Percentiles rank a stretch among this genome's conserved stretches.
These are phyloP conservation scores for Eueremaeus valkanovi DNA, from an alignment of 2,888 invertebrate genomes.

Conservation along the genomic window DNA sequence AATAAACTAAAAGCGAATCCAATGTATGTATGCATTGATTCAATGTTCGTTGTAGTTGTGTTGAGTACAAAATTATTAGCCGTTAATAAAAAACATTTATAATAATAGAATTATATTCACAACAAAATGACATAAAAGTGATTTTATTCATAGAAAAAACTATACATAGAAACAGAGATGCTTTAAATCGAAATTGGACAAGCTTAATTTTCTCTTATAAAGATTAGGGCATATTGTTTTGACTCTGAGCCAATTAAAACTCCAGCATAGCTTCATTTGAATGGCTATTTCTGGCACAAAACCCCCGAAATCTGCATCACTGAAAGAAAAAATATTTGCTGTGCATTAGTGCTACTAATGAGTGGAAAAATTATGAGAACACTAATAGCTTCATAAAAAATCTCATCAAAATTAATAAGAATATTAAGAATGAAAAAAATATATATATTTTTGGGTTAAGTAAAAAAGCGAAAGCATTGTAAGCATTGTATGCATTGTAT, in stretches of 20 bases:
- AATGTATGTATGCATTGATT: background rate
- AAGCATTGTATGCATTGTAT: background rate
- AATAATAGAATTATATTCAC: background rate
- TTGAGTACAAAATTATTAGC: background rate
- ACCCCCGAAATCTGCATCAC: no score
- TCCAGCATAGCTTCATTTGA: no score
- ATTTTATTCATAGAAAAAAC: conserved; percentile 29
- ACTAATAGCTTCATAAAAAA: conserved; percentile 13
- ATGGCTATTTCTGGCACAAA: no score
- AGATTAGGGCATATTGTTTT: no score
- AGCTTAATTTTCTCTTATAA: no score
- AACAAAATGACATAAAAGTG: background rate
- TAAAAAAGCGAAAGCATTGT: background rate
- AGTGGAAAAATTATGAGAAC: conserved; percentile 11
- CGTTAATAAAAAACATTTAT: background rate
- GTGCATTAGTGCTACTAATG: conserved; percentile 14
- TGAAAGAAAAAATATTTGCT: no score
- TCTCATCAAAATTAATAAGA: conserved; percentile 1
- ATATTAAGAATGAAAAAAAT: background rate
- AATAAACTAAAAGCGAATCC: background rate
- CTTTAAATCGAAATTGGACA: no score
- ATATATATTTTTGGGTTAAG: background rate
- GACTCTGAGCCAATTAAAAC: no score
- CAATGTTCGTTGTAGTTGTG: background rate
- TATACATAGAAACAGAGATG: no score